Evolutionary conservation across 2,113 vertebrate genomes (phyloP), one percentile per base, ranked within the genome.

Genomic region (Bufo gargarizans): DNA sequence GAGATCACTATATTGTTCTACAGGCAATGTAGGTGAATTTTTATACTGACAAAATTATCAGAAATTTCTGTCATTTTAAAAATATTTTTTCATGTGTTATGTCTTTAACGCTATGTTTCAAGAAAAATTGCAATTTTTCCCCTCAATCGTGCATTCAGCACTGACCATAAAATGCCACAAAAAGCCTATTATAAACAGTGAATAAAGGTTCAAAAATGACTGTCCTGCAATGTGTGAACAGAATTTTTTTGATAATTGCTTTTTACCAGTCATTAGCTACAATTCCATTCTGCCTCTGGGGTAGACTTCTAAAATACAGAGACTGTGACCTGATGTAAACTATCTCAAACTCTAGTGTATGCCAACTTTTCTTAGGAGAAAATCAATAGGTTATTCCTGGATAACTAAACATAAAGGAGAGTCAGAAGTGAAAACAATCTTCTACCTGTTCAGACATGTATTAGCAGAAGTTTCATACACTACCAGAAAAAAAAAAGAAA

Each of bases 151-250:
- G 0, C 17, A 50, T 82, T 67, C 7, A 8, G 11, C 14, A 63
- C 81, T 33, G 61, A 67, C 81, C 61, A 69, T 83, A n/a, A 83
- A n/a, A 53, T 69, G 45, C 8, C 45, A 13, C 10, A 65, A 82
- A 67, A 20, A 63, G 19, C 45, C 43, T 50, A 33, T 82, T 50
- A 82, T 83, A 83, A 69, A 69, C 61, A 67, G 17, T 20, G 47
- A 33, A 83, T 83, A 83, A 83, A 69, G 61, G 81, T 69, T 10
- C 47, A 83, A 83, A 83, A 63, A 83, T 69, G 22, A 83, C 81
- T 69, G 19, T 53, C 61, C 61, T 47, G 45, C 63, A 17, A 82
- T 16, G 47, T 50, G 61, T 16, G 45, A 53, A 74, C 69, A 20
- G 67, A 84, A 9, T 56, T 6, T 47, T 47, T 56, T 17, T 74